Base-by-base conservation (phyloP, 2,888 invertebrate genomes). In the Papilio elwesi region DNA sequence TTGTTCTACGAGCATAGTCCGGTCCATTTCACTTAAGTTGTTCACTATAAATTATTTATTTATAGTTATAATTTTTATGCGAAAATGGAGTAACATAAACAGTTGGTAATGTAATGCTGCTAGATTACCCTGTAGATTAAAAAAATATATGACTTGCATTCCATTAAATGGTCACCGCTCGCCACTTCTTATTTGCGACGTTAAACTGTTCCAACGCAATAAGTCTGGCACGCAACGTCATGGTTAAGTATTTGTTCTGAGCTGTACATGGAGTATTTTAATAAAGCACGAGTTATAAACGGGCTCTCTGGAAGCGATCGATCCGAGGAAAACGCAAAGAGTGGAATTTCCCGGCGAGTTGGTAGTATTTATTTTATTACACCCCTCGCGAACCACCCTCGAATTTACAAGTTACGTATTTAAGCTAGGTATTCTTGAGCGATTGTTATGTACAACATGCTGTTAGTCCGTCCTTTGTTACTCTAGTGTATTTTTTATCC, bases 211-310 rank as follows among this genome's bases (percentile, higher is more conserved):
- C 48, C 66, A 47, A 43, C 8, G 62, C 52, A 67, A 67, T 62
- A 47, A 15, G 51, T 36, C 5, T 11, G 26, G n/a, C 57, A 72
- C 68, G 72, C 72, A 68, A 68, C 43, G 49, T 48, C 62, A 48
- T 64, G 16, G n/a, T 68, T 57, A 71, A 15, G 16, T 49, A 48
- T 49, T 57, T 49, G 70, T 48, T 6, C 12, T 26, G 26, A 26
- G 43, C 15, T 68, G 26, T 59, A 15, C 26, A n/a, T 12, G 9
- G 10, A 47, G 66, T 65, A 57, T 55, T 65, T 70, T 65, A 57
- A 64, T 47, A 66, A 71, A 52, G 59, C 49, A 12, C 12, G 26
- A 26, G 26, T 26, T 66, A 15, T 66, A 48, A 59, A 59, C 36
- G 59, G 43, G 57, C 11, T 26, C 26, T 26, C 26, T 26, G 59